phyloP scores from a whole-genome alignment of 2,113 vertebrate species.

The Ptilonorhynchus violaceus region DNA sequence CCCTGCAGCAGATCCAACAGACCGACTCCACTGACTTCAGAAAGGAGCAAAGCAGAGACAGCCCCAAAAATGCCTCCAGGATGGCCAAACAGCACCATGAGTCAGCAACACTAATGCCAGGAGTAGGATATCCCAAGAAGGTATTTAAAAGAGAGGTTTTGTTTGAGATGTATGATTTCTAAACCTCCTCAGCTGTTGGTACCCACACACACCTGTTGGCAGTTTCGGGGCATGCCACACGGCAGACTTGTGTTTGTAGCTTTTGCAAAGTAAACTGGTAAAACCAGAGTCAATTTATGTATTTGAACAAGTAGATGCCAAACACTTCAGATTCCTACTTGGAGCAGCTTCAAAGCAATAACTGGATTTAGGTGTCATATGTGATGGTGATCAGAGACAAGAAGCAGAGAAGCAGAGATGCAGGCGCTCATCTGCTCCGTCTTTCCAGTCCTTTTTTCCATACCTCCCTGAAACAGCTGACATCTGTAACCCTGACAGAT shows the following conservation, averaged over 20 bases:
- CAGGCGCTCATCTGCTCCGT: fast-evolving
- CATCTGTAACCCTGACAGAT: background rate
- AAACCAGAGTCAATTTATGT: background rate
- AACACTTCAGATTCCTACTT: background rate
- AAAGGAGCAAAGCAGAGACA: background rate
- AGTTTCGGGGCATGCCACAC: background rate
- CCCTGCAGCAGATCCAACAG: background rate
- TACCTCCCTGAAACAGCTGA: background rate
- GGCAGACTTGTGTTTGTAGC: background rate
- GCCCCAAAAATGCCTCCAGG: background rate
- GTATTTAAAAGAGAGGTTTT: background rate
- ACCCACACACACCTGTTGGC: background rate
- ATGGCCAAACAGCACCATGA: background rate
- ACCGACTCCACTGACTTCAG: background rate
- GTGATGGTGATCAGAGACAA: background rate
- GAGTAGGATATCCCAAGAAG: background rate
- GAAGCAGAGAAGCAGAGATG: background rate
- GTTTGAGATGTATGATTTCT: background rate
- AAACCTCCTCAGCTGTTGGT: background rate
- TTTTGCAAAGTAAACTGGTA: background rate
- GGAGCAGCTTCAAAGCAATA: slow-evolving; percentile 11
- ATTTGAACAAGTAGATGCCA: background rate
- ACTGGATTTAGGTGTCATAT: background rate
- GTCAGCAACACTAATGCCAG: fast-evolving
- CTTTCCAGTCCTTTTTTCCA: background rate